Evolutionary conservation across 2,888 invertebrate species (phyloP).

Genomic region (Terebella lapidaria): DNA sequence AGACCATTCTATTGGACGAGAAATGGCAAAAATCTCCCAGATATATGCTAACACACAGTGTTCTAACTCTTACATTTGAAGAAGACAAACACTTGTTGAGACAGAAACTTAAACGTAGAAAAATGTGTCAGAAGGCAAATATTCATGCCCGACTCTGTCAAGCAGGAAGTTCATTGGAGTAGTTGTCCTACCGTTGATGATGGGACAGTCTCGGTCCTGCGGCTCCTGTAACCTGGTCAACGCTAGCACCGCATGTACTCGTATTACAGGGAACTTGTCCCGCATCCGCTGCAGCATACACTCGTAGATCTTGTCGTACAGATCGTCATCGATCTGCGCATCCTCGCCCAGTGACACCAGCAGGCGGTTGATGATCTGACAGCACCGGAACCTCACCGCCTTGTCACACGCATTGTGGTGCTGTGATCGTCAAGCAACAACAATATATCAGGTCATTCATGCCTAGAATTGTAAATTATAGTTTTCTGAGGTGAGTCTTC

Average conservation of each 20-base stretch:
- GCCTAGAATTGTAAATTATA: no score
- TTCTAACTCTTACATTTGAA: no score
- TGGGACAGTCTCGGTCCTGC: slow-evolving; percentile 67
- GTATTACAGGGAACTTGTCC: slow-evolving; percentile 71
- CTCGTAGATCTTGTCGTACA: slow-evolving; percentile 68
- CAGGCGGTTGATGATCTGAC: slow-evolving; percentile 72
- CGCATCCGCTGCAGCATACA: slow-evolving; percentile 66
- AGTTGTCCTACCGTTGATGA: slow-evolving; percentile 62
- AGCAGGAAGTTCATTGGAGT: no score
- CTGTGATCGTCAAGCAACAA: slow-evolving; percentile 30
- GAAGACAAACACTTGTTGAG: no score
- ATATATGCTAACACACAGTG: no score
- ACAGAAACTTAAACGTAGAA: no score
- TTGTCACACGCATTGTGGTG: slow-evolving; percentile 54
- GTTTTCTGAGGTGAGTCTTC: no score
- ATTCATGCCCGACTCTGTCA: no score
- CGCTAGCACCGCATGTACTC: slow-evolving; percentile 74
- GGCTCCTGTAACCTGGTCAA: slow-evolving; percentile 78
- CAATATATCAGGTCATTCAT: background rate
- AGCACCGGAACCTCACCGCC: slow-evolving; percentile 68
- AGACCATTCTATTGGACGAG: no score
- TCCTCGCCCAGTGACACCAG: slow-evolving; percentile 70
- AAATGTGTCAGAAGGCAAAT: no score
- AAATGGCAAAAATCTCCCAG: no score
- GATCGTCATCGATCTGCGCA: slow-evolving; percentile 70